Conservation (phyloP, 2,113 vertebrate species). For the Strix aluco region DNA sequence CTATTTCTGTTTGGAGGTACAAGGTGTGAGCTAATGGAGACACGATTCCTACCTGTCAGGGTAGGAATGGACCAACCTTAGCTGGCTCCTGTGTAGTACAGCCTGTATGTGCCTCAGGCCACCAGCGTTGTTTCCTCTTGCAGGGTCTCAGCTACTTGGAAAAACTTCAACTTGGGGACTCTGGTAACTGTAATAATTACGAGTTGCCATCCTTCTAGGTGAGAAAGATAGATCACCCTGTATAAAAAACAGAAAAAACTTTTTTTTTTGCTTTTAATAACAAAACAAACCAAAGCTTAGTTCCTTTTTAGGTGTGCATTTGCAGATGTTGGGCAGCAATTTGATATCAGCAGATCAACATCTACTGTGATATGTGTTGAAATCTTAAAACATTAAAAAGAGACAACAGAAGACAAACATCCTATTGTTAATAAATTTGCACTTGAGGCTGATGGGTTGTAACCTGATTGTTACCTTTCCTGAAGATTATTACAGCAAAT, state of each 20-base stretch:
- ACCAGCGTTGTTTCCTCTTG: constrained; percentile 27
- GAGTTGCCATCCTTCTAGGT: background rate
- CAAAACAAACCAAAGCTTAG: background rate
- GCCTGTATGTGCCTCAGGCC: constrained; percentile 38
- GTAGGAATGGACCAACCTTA: background rate
- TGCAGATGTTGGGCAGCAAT: background rate
- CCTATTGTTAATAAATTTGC: background rate
- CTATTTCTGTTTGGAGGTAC: background rate
- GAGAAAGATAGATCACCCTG: background rate
- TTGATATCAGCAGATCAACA: background rate
- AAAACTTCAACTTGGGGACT: constrained; percentile 27
- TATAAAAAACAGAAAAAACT: background rate
- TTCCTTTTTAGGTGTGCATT: background rate
- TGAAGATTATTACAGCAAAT: background rate
- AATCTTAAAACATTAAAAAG: background rate
- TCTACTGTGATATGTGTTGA: background rate
- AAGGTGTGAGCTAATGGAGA: background rate
- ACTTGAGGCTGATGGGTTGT: background rate
- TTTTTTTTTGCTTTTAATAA: background rate
- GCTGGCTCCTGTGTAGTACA: background rate
- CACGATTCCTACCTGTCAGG: background rate
- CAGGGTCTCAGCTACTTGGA: background rate
- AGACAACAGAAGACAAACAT: background rate
- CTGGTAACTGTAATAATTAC: background rate
- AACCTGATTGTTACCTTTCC: background rate